Conservation (phyloP, 1,140 invertebrate genomes). For the Heliconius congener region DNA sequence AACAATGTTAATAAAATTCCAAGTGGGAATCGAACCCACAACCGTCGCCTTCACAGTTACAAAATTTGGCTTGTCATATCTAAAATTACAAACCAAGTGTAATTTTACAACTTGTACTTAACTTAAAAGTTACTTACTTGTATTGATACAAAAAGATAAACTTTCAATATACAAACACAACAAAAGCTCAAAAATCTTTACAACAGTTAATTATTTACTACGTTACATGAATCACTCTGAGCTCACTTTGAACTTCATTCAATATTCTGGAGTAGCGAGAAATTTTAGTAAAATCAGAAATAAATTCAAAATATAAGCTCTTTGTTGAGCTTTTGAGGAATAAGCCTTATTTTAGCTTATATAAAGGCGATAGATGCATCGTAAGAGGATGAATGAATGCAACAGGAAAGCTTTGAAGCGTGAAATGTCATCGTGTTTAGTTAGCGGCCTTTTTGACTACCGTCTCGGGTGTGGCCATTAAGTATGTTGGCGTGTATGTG, state of each 20-base stretch:
- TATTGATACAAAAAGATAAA: not conserved
- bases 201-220: conserved; percentile 14
- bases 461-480: conserved; percentile 30
- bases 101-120: not conserved
- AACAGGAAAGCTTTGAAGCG: conserved; percentile 39
- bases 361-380: not conserved
- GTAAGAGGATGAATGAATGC: conserved; percentile 32
- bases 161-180: not conserved
- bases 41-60: too few species aligned
- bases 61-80: too few species aligned
- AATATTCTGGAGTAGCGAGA: conserved; percentile 14
- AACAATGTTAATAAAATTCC: too few species aligned
- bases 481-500: not conserved
- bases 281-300: not conserved
- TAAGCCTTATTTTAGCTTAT: not conserved
- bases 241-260: conserved; percentile 6
- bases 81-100: not conserved
- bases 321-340: not conserved
- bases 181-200: not conserved
- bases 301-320: not conserved
- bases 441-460: conserved; percentile 61
- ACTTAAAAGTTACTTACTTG: not conserved
- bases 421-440: conserved; percentile 52
- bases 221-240: not conserved
- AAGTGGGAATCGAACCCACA: too few species aligned